phyloP scores from a whole-genome alignment of 2,113 vertebrate species.

The Rafetus swinhoei region DNA sequence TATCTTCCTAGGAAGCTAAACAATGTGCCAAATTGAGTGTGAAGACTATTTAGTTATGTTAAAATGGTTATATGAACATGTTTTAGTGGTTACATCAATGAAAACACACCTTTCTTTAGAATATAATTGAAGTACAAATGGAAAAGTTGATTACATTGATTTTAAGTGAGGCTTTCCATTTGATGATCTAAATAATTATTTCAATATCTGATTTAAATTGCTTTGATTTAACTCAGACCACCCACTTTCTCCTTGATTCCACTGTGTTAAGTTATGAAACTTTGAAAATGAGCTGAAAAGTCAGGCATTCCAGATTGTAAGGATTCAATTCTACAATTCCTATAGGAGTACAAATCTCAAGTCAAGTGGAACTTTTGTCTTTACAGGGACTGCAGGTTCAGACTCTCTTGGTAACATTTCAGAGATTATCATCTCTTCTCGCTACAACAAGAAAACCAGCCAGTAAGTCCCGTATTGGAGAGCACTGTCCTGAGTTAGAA shows the following conservation, averaged over 20 bases:
- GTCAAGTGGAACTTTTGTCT: background rate
- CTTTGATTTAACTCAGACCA: background rate
- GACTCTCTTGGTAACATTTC: background rate
- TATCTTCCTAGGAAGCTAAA: background rate
- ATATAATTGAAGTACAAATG: background rate
- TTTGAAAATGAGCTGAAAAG: background rate
- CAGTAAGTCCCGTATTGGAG: background rate
- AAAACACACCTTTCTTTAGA: background rate
- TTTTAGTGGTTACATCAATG: background rate
- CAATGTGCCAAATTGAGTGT: background rate
- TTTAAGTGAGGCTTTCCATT: background rate
- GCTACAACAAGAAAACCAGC: background rate
- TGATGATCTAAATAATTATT: background rate
- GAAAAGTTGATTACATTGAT: background rate
- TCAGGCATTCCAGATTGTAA: background rate
- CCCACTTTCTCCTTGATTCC: background rate
- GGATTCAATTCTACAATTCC: background rate
- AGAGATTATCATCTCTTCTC: background rate
- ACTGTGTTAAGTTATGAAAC: background rate
- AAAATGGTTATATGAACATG: background rate
- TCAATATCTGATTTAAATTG: background rate
- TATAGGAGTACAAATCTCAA: background rate
- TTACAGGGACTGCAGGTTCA: background rate
- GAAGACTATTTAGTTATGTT: background rate
- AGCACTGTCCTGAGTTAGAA: fast-evolving